Evolutionary conservation across 2,888 invertebrate genomes (phyloP).

Genomic region (Caenorhabditis wallacei): DNA sequence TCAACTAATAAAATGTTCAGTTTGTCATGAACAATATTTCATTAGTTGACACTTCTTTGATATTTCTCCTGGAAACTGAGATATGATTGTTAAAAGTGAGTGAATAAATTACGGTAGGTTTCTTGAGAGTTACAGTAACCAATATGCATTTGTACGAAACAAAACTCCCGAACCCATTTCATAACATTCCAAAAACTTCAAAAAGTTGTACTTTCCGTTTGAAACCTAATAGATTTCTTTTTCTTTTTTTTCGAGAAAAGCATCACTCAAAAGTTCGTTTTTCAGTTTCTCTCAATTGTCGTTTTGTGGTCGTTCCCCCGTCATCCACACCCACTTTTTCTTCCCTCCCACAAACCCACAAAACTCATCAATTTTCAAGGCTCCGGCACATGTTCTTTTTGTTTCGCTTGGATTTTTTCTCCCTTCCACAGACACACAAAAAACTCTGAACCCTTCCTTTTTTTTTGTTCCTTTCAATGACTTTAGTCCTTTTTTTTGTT

Average conservation of each 20-base stretch:
- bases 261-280: constrained; percentile 55
- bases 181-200: too few relatives aligned
- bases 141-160: too few relatives aligned
- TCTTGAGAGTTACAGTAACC: too few relatives aligned
- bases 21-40: too few relatives aligned
- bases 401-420: constrained; percentile 38
- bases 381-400: constrained; percentile 55
- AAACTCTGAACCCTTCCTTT: constrained; percentile 37
- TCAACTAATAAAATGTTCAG: too few relatives aligned
- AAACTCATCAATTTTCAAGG: constrained; percentile 60
- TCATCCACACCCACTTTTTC: constrained; percentile 5
- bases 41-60: too few relatives aligned
- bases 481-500: constrained; percentile 22
- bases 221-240: constrained; percentile 11
- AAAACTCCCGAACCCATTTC: too few relatives aligned
- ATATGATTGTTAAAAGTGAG: too few relatives aligned
- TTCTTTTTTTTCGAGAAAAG: constrained; percentile 16
- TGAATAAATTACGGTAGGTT: too few relatives aligned
- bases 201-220: too few relatives aligned
- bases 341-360: constrained; percentile 46
- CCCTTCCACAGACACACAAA: constrained; percentile 19
- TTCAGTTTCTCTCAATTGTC: neutral
- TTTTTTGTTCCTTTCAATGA: constrained; percentile 32
- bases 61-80: too few relatives aligned
- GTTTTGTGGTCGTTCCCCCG: constrained; percentile 31